Percentiles rank a stretch among this genome's conserved stretches.
phyloP scores from a whole-genome alignment of 2,888 invertebrate species.

The Folsomia manolachei region DNA sequence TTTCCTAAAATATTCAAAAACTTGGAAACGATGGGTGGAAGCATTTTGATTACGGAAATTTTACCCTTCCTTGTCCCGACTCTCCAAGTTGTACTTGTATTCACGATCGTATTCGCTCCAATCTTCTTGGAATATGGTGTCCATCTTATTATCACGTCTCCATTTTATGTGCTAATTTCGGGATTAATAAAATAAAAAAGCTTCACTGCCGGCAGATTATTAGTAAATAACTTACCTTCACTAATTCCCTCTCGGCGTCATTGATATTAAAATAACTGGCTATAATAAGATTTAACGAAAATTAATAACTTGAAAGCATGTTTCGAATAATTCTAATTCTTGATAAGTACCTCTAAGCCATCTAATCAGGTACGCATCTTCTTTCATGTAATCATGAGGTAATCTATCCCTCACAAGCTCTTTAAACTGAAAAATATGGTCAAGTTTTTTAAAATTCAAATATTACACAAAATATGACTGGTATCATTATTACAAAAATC shows the following conservation, averaged over 20 bases:
- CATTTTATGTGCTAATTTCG: neutral
- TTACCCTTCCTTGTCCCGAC: neutral
- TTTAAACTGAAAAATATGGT: too few species aligned
- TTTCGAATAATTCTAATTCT: too few species aligned
- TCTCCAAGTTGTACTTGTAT: neutral
- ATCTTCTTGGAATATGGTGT: neutral
- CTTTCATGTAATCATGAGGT: neutral
- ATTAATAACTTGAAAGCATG: neutral
- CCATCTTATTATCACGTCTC: neutral
- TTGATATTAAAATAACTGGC: neutral
- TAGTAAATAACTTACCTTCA: too few species aligned
- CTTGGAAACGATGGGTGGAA: too few species aligned
- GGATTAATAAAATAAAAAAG: too few species aligned
- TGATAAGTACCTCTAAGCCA: neutral
- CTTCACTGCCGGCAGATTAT: too few species aligned
- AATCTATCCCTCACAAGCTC: neutral
- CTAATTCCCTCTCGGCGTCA: neutral
- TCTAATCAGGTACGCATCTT: neutral
- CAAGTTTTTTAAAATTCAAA: too few species aligned
- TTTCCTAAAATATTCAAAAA: too few species aligned
- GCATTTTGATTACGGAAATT: too few species aligned
- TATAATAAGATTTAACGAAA: neutral
- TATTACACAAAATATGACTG: too few species aligned
- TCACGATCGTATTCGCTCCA: neutral
- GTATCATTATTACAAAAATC: too few species aligned